Evolutionary conservation across 2,113 vertebrate genomes (phyloP), one percentile per base, ranked within the genome.

Genomic region (Perca fluviatilis): DNA sequence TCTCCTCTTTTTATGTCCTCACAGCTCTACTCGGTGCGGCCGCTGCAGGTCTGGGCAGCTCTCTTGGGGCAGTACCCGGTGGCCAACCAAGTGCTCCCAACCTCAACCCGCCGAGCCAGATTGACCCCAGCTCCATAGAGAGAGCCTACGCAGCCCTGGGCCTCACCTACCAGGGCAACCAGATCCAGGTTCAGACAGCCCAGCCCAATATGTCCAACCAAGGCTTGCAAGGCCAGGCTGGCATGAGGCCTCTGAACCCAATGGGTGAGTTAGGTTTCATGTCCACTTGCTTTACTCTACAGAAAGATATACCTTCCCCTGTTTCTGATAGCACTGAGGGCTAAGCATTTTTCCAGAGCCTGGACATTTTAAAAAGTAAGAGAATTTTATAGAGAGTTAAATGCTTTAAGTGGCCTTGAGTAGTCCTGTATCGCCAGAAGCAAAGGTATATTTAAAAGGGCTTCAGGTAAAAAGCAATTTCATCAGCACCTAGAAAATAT

Each of bases 61-160:
- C 97, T 12, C 87, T 96, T 33, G 96, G 97, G 61, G 93, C 96
- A 0, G 94, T 97, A 36, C 95, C 97, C 0, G 97, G 98, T 77
- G 96, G 97, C 56, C 97, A 97, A 36, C 96, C 96, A 78, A 96
- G 95, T 77, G 74, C 97, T 0, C 95, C 98, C 57, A 97, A 90
- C 91, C 95, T 99, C 76, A 99, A 97, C 94, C 96, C 97, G 46
- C 95, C 97, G 21, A 97, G 96, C 92, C 97, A 98, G 94, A 99
- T 99, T 84, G 98, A 99, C 89, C 98, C 98, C 84, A 99, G 98
- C 93, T 99, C 98, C 43, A 99, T 99, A 69, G 98, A 99, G 86
- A 94, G 98, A 91, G 98, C 98, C 47, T 99, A 99, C 0, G 98
- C 98, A 68, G 98, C 98, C 14, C 95, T 99, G 14, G 98, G 98